Percentiles rank a stretch among this genome's conserved stretches.
phyloP scores from a whole-genome alignment of 1,140 invertebrate species.

The Listronotus oregonensis region DNA sequence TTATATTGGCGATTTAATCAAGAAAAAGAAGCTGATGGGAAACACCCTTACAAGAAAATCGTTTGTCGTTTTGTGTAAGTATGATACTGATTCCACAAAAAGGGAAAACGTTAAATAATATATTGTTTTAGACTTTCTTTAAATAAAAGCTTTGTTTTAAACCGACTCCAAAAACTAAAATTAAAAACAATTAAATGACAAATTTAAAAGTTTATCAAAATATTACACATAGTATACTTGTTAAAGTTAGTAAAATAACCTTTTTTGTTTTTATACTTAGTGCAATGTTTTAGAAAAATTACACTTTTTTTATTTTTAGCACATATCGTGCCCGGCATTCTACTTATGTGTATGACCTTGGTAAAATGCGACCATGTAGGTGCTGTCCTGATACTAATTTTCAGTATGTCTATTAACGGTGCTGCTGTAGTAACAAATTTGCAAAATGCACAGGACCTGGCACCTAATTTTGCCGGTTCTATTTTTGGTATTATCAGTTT shows the following conservation, averaged over 20 bases:
- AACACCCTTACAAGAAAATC: constrained; percentile 71
- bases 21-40: constrained; percentile 62
- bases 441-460: constrained; percentile 83
- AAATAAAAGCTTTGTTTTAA: too few species aligned
- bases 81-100: not conserved
- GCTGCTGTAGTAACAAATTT: constrained; percentile 82
- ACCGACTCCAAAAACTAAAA: too few species aligned
- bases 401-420: constrained; percentile 80
- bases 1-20: constrained; percentile 66
- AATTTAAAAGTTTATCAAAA: too few species aligned
- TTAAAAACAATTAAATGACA: too few species aligned
- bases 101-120: not conserved
- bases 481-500: constrained; percentile 77
- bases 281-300: too few species aligned
- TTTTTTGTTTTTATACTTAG: too few species aligned
- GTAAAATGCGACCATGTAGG: constrained; percentile 67
- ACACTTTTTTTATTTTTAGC: constrained; percentile 61
- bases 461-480: constrained; percentile 79
- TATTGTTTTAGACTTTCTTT: too few species aligned
- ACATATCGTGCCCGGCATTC: constrained; percentile 71
- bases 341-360: constrained; percentile 68
- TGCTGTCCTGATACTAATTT: constrained; percentile 69
- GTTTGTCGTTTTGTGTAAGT: constrained; percentile 72
- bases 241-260: too few species aligned
- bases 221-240: too few species aligned